Conservation (phyloP, 35 echinoderm and acorn worm genomes). For the Stichopus chloronotus region DNA sequence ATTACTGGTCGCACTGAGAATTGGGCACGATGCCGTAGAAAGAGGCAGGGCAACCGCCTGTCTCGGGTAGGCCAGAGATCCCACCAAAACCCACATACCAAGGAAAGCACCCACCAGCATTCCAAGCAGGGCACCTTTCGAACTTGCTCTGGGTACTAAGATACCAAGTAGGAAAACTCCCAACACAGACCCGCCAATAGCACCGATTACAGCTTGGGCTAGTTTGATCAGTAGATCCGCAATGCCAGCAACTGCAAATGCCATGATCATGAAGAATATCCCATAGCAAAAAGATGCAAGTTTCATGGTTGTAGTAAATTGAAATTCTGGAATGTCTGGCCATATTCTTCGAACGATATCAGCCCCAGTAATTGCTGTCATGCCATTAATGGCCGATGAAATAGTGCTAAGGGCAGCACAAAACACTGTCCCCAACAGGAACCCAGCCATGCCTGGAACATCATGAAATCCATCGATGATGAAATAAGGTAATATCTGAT, state of each 20-base stretch:
- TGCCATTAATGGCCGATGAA: conserved; percentile 24
- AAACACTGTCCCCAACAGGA: background rate
- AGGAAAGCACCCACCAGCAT: background rate
- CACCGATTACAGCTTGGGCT: background rate
- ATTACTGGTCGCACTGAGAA: background rate
- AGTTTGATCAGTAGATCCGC: background rate
- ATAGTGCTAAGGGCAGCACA: conserved; percentile 23
- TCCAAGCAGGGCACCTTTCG: background rate
- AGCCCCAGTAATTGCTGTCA: background rate
- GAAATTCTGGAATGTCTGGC: background rate
- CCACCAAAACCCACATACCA: background rate
- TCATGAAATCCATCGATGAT: conserved; percentile 1
- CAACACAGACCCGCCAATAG: background rate
- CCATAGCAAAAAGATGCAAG: background rate
- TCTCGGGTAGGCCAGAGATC: background rate
- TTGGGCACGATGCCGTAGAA: background rate
- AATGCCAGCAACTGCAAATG: background rate
- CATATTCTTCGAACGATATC: conserved; percentile 12
- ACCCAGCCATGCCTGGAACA: background rate
- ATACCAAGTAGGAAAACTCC: conserved; percentile 2
- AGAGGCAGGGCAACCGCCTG: background rate
- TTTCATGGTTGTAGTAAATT: conserved; percentile 21
- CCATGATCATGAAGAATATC: background rate
- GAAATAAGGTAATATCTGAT: conserved; percentile 45
- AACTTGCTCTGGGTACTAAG: conserved; percentile 5